Evolutionary conservation across 2,888 invertebrate species (phyloP).

Genomic region (Apamea monoglypha): DNA sequence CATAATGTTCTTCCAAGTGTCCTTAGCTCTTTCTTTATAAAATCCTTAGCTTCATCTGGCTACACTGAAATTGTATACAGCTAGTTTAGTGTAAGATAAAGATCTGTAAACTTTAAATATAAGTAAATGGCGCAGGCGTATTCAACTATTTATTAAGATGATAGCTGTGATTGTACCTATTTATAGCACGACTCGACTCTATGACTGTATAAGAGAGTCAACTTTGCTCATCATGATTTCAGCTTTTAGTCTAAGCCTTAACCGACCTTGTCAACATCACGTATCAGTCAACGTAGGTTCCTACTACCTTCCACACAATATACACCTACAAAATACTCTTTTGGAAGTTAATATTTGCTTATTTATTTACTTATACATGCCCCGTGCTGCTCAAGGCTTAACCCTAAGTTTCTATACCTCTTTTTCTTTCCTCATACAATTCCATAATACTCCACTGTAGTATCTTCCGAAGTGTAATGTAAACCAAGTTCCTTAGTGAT

Average conservation of each 20-base stretch:
- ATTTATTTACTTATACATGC: not conserved
- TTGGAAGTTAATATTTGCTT: not conserved
- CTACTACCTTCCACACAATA: not conserved
- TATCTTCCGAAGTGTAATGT: not conserved
- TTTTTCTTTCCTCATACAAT: not conserved
- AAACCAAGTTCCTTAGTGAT: not conserved
- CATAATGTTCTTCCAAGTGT: slow-evolving; percentile 5
- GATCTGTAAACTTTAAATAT: slow-evolving; percentile 20
- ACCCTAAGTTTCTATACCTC: not conserved
- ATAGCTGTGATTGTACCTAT: slow-evolving; percentile 2
- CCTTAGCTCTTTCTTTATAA: not conserved
- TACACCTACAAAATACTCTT: not conserved
- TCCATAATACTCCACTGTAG: not conserved
- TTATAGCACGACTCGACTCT: not conserved
- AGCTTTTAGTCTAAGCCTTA: not conserved
- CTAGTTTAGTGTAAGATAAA: slow-evolving; percentile 2
- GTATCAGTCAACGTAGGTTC: not conserved
- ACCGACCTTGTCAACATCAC: not conserved
- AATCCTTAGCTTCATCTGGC: slow-evolving; percentile 31
- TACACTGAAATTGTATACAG: slow-evolving; percentile 27
- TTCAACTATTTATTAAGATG: not conserved
- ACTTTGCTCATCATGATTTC: not conserved
- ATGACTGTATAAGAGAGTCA: not conserved
- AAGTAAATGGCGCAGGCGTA: not conserved
- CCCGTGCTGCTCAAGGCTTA: not conserved